Percentiles rank a stretch among this genome's conserved stretches.
Evolutionary conservation across 1,140 invertebrate genomes (phyloP).

Genomic region (Papilio xuthus): DNA sequence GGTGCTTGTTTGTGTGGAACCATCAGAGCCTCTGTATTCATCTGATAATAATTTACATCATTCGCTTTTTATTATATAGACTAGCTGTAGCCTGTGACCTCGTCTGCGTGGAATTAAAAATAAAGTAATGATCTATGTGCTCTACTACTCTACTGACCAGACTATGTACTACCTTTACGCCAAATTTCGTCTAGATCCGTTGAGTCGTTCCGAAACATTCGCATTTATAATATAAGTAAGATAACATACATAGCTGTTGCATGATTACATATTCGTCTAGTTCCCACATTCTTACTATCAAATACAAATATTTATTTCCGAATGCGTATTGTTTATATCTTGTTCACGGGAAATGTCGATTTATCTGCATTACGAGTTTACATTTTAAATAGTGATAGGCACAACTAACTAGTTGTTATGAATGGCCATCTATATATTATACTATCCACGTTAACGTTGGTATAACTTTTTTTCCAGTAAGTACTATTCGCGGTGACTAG

Average conservation of each 20-base stretch:
- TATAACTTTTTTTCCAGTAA: too few species aligned
- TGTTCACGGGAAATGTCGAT: slow-evolving; percentile 8
- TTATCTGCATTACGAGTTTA: background rate
- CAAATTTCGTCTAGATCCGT: too few species aligned
- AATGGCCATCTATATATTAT: background rate
- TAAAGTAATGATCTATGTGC: too few species aligned
- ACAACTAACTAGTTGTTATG: background rate
- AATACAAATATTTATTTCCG: slow-evolving; percentile 27
- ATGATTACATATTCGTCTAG: slow-evolving; percentile 18
- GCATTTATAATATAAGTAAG: background rate
- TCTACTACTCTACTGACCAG: too few species aligned
- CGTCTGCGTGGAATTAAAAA: too few species aligned
- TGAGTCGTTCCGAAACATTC: background rate
- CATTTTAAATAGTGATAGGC: background rate
- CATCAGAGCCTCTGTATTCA: slow-evolving; percentile 57
- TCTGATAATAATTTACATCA: slow-evolving; percentile 47
- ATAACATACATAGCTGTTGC: background rate
- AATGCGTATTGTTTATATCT: slow-evolving; percentile 23
- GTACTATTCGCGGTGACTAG: too few species aligned
- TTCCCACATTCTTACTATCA: slow-evolving; percentile 25
- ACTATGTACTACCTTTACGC: too few species aligned
- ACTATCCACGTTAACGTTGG: background rate
- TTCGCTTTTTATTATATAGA: background rate
- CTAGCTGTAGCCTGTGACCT: too few species aligned
- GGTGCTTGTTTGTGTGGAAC: slow-evolving; percentile 64